These are phyloP conservation scores for Podabrus alpinus DNA, from an alignment of 2,888 invertebrate species.

Conservation along the genomic window DNA sequence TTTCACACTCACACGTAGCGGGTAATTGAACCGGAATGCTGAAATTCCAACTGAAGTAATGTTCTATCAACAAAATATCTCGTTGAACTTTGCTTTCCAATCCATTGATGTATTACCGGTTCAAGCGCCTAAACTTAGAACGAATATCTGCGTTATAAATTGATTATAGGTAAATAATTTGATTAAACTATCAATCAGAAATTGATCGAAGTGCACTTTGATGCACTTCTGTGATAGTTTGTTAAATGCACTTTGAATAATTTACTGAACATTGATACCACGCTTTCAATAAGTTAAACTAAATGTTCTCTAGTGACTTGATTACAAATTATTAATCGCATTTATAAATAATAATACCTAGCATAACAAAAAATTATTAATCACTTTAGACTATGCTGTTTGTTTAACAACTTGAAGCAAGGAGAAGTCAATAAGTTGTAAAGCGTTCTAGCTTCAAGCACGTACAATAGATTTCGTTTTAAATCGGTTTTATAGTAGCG, in stretches of 20 bases:
- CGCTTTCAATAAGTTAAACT: constrained; percentile 43
- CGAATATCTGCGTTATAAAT: neutral
- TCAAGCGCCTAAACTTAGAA: neutral
- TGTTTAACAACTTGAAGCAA: neutral
- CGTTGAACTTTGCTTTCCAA: neutral
- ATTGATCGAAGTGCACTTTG: constrained; percentile 51
- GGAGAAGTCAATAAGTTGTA: neutral
- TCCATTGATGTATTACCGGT: neutral
- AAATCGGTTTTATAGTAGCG: neutral
- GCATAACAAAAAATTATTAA: neutral
- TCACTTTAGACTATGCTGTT: neutral
- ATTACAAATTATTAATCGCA: neutral
- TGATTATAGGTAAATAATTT: constrained; percentile 40
- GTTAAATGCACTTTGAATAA: constrained; percentile 52
- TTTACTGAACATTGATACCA: constrained; percentile 53
- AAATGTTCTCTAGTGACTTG: constrained; percentile 50
- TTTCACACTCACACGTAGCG: constrained; percentile 37
- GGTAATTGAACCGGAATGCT: constrained; percentile 35
- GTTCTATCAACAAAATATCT: constrained; percentile 3
- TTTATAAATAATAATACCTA: constrained; percentile 43
- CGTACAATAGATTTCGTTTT: neutral
- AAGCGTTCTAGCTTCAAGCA: neutral
- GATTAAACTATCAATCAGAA: constrained; percentile 53
- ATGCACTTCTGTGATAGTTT: constrained; percentile 48
- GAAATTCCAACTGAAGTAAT: constrained; percentile 36